These are phyloP conservation scores for Sussaba pulchella DNA, from an alignment of 2,888 invertebrate genomes.

Conservation along the genomic window DNA sequence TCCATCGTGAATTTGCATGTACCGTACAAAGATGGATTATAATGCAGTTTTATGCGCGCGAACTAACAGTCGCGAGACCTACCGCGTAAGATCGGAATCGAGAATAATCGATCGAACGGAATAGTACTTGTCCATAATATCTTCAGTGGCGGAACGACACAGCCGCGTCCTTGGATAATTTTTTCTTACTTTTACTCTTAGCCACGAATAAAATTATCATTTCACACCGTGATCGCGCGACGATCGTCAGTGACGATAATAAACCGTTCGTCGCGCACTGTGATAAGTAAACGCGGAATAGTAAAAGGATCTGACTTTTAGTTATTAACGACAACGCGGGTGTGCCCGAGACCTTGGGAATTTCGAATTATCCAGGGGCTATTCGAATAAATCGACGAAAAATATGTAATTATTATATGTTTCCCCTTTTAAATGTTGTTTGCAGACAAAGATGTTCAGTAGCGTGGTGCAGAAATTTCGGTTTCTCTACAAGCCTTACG, in stretches of 20 bases:
- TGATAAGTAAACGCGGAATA: constrained; percentile 34
- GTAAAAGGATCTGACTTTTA: constrained; percentile 49
- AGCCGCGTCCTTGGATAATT: constrained; percentile 24
- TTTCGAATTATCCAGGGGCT: background rate
- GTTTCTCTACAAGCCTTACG: constrained; percentile 92
- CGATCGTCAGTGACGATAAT: constrained; percentile 42
- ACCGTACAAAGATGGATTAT: background rate
- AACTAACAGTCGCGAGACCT: constrained; percentile 38
- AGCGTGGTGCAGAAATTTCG: constrained; percentile 86
- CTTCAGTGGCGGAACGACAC: constrained; percentile 17
- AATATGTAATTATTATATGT: background rate
- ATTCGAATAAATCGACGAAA: background rate
- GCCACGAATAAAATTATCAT: constrained; percentile 19
- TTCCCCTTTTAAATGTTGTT: constrained; percentile 38
- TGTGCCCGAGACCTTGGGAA: constrained; percentile 55
- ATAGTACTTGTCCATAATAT: constrained; percentile 22
- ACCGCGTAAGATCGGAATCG: constrained; percentile 21
- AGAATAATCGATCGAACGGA: constrained; percentile 31
- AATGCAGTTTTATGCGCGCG: background rate
- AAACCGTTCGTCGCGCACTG: constrained; percentile 7
- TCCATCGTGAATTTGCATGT: constrained; percentile 18
- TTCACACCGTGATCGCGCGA: background rate
- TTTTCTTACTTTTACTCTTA: constrained; percentile 17
- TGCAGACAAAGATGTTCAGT: constrained; percentile 80
- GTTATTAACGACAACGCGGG: no score